Evolutionary conservation across 2,797 vertebrate genomes (phyloP).

Genomic region (Sebastes iracundus): DNA sequence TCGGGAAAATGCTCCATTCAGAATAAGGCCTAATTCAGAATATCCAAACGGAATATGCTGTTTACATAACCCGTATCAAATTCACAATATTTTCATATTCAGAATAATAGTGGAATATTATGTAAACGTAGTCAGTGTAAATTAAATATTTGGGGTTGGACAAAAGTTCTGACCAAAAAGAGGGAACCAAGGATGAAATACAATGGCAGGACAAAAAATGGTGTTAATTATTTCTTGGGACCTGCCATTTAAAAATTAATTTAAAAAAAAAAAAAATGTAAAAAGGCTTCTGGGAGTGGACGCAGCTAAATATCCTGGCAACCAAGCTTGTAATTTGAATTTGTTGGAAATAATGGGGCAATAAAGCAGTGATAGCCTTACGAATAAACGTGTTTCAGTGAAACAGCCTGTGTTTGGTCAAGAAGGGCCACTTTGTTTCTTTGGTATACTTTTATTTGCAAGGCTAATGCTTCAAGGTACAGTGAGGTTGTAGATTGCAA

Average conservation of each 20-base stretch:
- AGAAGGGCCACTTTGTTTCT: neutral
- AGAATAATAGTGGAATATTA: no score
- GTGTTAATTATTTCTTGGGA: neutral
- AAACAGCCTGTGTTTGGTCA: neutral
- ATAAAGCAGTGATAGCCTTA: neutral
- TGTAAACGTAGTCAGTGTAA: no score
- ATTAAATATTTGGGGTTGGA: neutral
- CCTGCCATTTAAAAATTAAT: neutral
- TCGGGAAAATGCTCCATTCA: no score
- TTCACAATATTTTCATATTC: no score
- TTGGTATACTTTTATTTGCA: neutral
- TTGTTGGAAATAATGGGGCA: neutral
- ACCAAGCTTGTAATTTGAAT: neutral
- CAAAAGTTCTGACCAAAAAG: neutral
- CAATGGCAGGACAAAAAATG: neutral
- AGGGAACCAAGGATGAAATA: neutral
- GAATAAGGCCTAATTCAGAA: no score
- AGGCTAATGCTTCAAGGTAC: neutral
- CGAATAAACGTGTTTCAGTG: neutral
- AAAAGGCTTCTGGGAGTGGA: neutral
- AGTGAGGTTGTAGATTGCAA: neutral
- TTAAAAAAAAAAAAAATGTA: no score
- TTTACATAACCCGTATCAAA: accelerated
- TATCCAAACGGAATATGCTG: no score
- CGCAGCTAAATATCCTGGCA: neutral